Evolutionary conservation across 2,888 invertebrate species (phyloP).

Genomic region (Notocelia uddmanniana): DNA sequence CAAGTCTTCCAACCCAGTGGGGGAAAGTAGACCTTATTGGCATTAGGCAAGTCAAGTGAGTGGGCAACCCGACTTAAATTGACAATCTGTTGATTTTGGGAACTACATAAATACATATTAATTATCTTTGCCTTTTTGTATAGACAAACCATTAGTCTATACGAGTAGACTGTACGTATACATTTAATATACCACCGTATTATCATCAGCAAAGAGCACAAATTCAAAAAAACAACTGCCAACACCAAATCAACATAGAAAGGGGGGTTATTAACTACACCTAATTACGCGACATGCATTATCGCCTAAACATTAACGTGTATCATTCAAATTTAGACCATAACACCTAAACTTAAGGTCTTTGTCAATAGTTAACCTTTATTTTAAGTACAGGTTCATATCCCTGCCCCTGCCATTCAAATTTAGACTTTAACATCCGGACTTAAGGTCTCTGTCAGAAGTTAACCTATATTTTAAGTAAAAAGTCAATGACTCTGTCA

Average conservation of each 20-base stretch:
- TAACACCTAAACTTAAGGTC: background rate
- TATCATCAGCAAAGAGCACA: background rate
- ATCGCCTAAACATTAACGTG: background rate
- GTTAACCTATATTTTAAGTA: conserved; percentile 3
- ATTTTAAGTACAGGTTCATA: background rate
- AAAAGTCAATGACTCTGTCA: conserved; percentile 31
- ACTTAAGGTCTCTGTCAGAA: background rate
- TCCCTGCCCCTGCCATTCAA: background rate
- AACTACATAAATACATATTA: too few species aligned
- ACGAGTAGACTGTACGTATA: too few species aligned
- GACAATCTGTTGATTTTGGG: too few species aligned
- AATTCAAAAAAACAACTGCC: background rate
- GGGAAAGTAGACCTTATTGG: too few species aligned
- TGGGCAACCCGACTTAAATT: too few species aligned
- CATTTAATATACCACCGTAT: background rate
- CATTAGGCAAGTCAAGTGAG: too few species aligned
- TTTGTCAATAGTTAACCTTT: background rate
- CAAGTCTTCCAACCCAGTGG: too few species aligned
- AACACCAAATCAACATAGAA: conserved; percentile 27
- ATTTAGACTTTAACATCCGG: background rate
- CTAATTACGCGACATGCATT: conserved; percentile 31
- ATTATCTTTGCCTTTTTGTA: background rate
- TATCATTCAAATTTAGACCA: background rate
- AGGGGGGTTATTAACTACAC: conserved; percentile 29
- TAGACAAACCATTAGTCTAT: too few species aligned